Conservation (phyloP, 2,888 invertebrate genomes). For the Perdita meconis region DNA sequence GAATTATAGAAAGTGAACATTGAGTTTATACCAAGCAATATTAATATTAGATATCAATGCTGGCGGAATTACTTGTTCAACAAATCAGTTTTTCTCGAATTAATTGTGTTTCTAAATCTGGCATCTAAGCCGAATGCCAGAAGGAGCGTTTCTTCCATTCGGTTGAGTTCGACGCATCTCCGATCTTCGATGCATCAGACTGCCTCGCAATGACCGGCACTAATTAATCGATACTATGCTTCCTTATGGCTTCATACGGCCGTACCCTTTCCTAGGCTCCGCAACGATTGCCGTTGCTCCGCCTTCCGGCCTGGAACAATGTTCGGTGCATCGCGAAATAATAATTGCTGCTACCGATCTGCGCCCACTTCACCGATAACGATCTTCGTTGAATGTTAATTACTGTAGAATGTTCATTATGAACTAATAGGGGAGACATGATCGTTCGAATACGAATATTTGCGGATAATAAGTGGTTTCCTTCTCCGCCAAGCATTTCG, state of each 20-base stretch:
- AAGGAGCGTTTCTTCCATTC: neutral
- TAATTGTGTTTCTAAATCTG: too few species aligned
- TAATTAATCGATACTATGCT: conserved; percentile 56
- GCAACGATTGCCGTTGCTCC: conserved; percentile 32
- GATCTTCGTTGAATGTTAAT: conserved; percentile 25
- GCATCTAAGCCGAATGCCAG: neutral
- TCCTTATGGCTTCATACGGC: conserved; percentile 28
- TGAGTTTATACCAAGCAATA: too few species aligned
- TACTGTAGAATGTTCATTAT: neutral
- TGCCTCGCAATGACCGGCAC: conserved; percentile 21
- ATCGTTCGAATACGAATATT: neutral
- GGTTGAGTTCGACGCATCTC: neutral
- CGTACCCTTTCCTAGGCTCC: conserved; percentile 6
- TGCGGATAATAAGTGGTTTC: neutral
- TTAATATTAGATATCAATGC: too few species aligned
- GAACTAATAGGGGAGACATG: neutral
- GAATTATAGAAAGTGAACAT: too few species aligned
- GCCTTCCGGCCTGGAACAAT: conserved; percentile 39
- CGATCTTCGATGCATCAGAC: neutral
- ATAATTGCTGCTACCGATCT: conserved; percentile 23
- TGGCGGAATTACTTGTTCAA: too few species aligned
- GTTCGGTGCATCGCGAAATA: conserved; percentile 25
- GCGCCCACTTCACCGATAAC: conserved; percentile 15
- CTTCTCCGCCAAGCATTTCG: neutral
- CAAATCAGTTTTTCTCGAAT: too few species aligned